phyloP scores from a whole-genome alignment of 2,888 invertebrate species.

The Beris chalybata region DNA sequence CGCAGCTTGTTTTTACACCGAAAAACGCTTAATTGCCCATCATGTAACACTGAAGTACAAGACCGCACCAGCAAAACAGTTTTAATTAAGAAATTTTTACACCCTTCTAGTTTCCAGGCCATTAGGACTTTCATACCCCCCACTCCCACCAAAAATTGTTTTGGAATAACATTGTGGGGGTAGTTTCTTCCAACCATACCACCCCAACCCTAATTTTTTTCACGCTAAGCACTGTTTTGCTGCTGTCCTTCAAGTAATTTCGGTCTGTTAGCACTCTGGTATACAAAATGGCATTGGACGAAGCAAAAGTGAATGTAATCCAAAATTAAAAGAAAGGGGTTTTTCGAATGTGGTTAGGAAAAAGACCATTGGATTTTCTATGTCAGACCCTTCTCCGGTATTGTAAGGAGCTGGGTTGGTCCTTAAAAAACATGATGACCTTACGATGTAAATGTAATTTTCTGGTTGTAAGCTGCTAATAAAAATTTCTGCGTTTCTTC shows the following conservation, averaged over 20 bases:
- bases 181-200: not conserved
- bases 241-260: slow-evolving; percentile 20
- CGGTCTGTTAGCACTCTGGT: slow-evolving; percentile 20
- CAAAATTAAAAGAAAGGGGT: not conserved
- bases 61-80: slow-evolving; percentile 30
- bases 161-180: slow-evolving; percentile 5
- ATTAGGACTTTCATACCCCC: slow-evolving; percentile 16
- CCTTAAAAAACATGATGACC: no score
- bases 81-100: slow-evolving; percentile 33
- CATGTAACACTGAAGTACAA: slow-evolving; percentile 31
- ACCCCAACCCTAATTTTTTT: not conserved
- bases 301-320: not conserved
- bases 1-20: slow-evolving; percentile 31
- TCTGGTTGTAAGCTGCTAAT: no score
- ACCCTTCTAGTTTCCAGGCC: slow-evolving; percentile 28
- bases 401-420: no score
- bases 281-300: slow-evolving; percentile 8
- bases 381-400: no score
- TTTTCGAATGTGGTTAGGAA: not conserved
- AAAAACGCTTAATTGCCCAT: slow-evolving; percentile 32
- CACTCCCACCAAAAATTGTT: slow-evolving; percentile 11
- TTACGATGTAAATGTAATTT: no score
- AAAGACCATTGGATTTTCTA: no score
- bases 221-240: slow-evolving; percentile 1
- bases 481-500: no score